Percentiles rank a stretch among this genome's conserved stretches.
phyloP scores from a whole-genome alignment of 2,888 invertebrate species.

The Sipha maydis region DNA sequence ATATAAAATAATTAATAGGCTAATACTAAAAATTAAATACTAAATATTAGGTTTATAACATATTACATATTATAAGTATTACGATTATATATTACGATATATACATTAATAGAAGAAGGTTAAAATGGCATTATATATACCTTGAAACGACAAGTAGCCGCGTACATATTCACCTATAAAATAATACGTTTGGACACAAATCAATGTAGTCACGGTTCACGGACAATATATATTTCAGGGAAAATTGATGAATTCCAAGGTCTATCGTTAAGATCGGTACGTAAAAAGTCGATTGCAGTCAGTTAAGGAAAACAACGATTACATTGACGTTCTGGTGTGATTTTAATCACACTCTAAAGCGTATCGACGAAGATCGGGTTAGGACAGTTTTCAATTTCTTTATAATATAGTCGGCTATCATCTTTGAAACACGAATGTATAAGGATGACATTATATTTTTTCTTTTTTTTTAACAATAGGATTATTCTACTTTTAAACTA shows the following conservation, averaged over 20 bases:
- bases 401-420: neutral
- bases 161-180: conserved; percentile 33
- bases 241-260: conserved; percentile 52
- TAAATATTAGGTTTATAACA: too few relatives aligned
- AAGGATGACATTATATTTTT: conserved; percentile 18
- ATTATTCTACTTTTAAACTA: neutral
- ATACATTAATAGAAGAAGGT: conserved; percentile 13
- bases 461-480: neutral
- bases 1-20: neutral
- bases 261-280: neutral
- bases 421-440: neutral
- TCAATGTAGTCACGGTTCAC: conserved; percentile 47
- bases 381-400: conserved; percentile 27
- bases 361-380: conserved; percentile 1
- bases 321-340: neutral
- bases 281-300: neutral
- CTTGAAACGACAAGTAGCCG: conserved; percentile 12
- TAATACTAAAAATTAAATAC: too few relatives aligned
- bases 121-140: neutral
- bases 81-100: neutral
- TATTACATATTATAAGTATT: neutral
- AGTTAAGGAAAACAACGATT: neutral
- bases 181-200: conserved; percentile 2
- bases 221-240: conserved; percentile 49
- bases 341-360: neutral